Conservation (phyloP, 2,797 vertebrate genomes). For the Danio kyathit region DNA sequence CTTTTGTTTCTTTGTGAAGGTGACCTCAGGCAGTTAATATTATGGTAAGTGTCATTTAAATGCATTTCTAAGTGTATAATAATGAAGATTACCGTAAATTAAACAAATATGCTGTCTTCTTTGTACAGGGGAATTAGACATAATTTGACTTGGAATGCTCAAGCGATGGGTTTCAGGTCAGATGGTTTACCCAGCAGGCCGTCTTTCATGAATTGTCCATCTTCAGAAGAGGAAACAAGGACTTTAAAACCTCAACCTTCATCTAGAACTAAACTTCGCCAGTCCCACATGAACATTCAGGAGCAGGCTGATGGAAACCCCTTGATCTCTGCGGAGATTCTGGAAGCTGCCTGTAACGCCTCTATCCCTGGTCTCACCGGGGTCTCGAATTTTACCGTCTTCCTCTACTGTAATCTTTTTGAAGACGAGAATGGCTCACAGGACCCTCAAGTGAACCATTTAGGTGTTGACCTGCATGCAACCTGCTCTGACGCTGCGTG, state of each 20-base stretch:
- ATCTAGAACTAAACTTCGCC: conserved; percentile 51
- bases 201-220: conserved; percentile 81
- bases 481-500: conserved; percentile 87
- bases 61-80: not conserved
- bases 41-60: conserved; percentile 81
- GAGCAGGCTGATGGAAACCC: conserved; percentile 63
- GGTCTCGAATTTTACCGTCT: conserved; percentile 90
- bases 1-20: conserved; percentile 75
- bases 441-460: conserved; percentile 65
- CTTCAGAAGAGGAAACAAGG: conserved; percentile 56
- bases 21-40: conserved; percentile 86
- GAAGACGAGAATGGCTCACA: conserved; percentile 75
- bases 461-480: conserved; percentile 77
- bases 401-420: conserved; percentile 88
- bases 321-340: conserved; percentile 73
- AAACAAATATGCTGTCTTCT: not conserved
- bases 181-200: conserved; percentile 79
- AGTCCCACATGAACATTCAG: conserved; percentile 34
- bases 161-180: conserved; percentile 83
- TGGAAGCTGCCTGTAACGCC: conserved; percentile 87
- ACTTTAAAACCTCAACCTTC: conserved; percentile 42
- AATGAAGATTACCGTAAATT: not conserved
- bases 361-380: conserved; percentile 82
- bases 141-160: conserved; percentile 88
- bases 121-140: conserved; percentile 85